Conservation (phyloP, 2,888 invertebrate genomes). For the Cataglyphis livida region DNA sequence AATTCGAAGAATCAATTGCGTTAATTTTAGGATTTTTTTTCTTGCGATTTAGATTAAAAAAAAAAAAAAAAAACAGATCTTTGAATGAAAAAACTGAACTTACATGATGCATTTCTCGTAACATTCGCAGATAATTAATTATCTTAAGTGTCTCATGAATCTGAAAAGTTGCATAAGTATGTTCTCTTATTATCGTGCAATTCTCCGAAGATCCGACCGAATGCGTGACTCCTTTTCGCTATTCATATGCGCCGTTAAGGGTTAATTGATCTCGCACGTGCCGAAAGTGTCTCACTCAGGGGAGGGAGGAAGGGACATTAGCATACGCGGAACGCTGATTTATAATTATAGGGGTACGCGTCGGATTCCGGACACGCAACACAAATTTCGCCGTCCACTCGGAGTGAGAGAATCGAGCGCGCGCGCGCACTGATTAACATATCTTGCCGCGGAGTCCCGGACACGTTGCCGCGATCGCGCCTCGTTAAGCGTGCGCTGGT, state of each 20-base stretch:
- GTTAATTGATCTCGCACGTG: conserved; percentile 50
- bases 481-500: conserved; percentile 53
- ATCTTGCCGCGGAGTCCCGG: conserved; percentile 71
- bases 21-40: not conserved
- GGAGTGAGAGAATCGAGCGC: conserved; percentile 60
- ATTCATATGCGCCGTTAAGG: not conserved
- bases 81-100: not conserved
- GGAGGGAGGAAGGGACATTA: conserved; percentile 19
- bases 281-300: conserved; percentile 17
- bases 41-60: not conserved
- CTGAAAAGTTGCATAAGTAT: conserved; percentile 1
- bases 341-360: conserved; percentile 48
- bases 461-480: conserved; percentile 62
- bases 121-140: conserved; percentile 4
- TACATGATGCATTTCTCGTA: not conserved
- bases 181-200: conserved; percentile 19
- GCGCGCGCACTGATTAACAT: conserved; percentile 76
- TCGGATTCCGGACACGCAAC: conserved; percentile 77
- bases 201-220: not conserved
- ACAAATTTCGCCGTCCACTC: conserved; percentile 65
- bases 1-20: not conserved
- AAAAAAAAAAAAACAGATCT: not conserved
- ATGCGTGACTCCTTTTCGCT: conserved; percentile 13
- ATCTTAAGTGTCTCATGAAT: not conserved
- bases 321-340: conserved; percentile 51